Evolutionary conservation across 2,888 invertebrate species (phyloP).

Genomic region (Parascotia fuliginaria): DNA sequence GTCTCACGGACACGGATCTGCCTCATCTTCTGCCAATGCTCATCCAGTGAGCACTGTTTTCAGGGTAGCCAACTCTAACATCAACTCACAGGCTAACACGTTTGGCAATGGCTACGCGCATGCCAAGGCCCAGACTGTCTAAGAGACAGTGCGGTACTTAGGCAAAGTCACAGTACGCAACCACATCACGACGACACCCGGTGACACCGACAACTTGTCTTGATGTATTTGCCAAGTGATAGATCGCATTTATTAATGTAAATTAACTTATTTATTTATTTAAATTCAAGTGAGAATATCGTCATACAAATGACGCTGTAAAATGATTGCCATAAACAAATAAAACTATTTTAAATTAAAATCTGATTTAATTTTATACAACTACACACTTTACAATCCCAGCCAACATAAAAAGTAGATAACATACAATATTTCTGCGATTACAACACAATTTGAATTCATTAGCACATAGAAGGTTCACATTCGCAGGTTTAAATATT

Average conservation of each 20-base stretch:
- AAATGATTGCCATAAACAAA: conserved; percentile 30
- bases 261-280: conserved; percentile 36
- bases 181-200: conserved; percentile 76
- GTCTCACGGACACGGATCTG: conserved; percentile 61
- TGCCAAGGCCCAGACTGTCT: conserved; percentile 65
- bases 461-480: too few relatives aligned
- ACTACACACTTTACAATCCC: not conserved
- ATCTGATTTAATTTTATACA: conserved; percentile 27
- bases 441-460: too few relatives aligned
- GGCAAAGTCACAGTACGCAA: conserved; percentile 51
- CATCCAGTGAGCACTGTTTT: conserved; percentile 61
- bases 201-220: conserved; percentile 69
- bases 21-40: conserved; percentile 60
- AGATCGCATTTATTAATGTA: conserved; percentile 55
- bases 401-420: too few relatives aligned
- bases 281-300: not conserved
- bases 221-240: conserved; percentile 70
- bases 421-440: too few relatives aligned
- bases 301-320: conserved; percentile 12
- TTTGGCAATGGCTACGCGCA: conserved; percentile 62
- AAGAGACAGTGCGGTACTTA: conserved; percentile 26
- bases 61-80: conserved; percentile 64
- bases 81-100: conserved; percentile 61
- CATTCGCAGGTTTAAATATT: too few relatives aligned
- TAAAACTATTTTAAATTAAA: conserved; percentile 18